Percentiles rank a stretch among this genome's conserved stretches.
Evolutionary conservation across 2,888 invertebrate species (phyloP).

Genomic region (Candidula unifasciata): DNA sequence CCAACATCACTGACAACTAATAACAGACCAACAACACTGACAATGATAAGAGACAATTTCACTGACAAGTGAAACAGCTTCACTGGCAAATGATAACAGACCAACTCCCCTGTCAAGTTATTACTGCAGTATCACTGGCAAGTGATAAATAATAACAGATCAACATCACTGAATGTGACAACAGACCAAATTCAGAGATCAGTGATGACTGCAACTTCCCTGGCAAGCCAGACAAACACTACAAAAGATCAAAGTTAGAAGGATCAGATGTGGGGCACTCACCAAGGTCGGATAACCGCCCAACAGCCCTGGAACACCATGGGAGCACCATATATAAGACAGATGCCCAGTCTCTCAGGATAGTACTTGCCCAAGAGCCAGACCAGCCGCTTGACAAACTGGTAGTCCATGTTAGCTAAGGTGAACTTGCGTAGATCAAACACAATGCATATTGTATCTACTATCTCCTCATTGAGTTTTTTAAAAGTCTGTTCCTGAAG

Average conservation of each 20-base stretch:
- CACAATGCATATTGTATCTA: slow-evolving; percentile 88
- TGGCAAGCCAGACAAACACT: too few relatives aligned
- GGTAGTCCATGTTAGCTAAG: slow-evolving; percentile 86
- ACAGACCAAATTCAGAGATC: neutral
- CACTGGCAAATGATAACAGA: too few relatives aligned
- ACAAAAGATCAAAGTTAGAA: too few relatives aligned
- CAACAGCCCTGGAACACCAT: slow-evolving; percentile 87
- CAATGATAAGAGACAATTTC: too few relatives aligned
- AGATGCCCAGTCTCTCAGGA: slow-evolving; percentile 87
- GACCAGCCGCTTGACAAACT: slow-evolving; percentile 87
- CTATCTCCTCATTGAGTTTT: slow-evolving; percentile 87
- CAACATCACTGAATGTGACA: neutral
- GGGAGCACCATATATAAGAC: slow-evolving; percentile 87
- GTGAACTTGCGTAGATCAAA: slow-evolving; percentile 88
- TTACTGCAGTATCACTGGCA: too few relatives aligned
- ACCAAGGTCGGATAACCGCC: slow-evolving; percentile 87
- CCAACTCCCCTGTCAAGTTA: too few relatives aligned
- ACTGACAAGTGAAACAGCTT: too few relatives aligned
- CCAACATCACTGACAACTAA: too few relatives aligned
- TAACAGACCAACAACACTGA: too few relatives aligned
- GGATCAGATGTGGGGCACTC: slow-evolving; percentile 68
- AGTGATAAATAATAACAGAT: neutral
- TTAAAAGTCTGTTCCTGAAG: slow-evolving; percentile 86
- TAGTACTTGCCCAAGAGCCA: slow-evolving; percentile 88
- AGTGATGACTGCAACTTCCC: neutral